These are phyloP conservation scores for Hypsibius dujardini DNA, from an alignment of 1,140 invertebrate genomes.

Conservation along the genomic window DNA sequence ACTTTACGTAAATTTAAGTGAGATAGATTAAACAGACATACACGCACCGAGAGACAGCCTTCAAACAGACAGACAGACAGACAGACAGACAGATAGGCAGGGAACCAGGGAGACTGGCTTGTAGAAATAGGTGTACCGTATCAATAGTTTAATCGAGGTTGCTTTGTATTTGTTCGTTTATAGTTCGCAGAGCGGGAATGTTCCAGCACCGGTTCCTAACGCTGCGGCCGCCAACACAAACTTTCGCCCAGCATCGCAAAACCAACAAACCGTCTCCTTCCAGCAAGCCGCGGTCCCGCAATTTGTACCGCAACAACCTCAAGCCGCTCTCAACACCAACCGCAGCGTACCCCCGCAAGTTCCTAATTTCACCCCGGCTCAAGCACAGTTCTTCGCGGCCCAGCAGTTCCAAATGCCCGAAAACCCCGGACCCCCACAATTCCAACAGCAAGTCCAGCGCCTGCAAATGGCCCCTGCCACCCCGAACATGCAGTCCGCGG, in stretches of 20 bases:
- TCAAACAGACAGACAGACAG: no score
- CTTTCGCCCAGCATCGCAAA: not conserved
- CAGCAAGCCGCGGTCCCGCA: not conserved
- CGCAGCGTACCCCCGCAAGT: not conserved
- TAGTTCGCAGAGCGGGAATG: no score
- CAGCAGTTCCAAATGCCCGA: slow-evolving; percentile 2
- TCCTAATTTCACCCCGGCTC: slow-evolving; percentile 4
- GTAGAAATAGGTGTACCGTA: no score
- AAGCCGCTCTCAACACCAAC: not conserved
- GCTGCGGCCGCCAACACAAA: not conserved
- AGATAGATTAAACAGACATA: no score
- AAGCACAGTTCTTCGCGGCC: not conserved
- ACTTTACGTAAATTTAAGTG: no score
- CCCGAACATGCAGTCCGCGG: not conserved
- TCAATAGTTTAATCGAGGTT: no score
- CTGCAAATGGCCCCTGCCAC: not conserved
- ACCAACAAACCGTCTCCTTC: not conserved
- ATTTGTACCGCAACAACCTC: not conserved
- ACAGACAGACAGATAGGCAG: no score
- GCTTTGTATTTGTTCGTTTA: no score
- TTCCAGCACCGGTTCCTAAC: not conserved
- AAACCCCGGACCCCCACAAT: slow-evolving; percentile 2
- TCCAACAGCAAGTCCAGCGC: not conserved
- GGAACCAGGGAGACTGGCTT: no score
- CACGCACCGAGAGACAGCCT: no score